Conservation (phyloP, 2,113 vertebrate species). For the Microtus ochrogaster region DNA sequence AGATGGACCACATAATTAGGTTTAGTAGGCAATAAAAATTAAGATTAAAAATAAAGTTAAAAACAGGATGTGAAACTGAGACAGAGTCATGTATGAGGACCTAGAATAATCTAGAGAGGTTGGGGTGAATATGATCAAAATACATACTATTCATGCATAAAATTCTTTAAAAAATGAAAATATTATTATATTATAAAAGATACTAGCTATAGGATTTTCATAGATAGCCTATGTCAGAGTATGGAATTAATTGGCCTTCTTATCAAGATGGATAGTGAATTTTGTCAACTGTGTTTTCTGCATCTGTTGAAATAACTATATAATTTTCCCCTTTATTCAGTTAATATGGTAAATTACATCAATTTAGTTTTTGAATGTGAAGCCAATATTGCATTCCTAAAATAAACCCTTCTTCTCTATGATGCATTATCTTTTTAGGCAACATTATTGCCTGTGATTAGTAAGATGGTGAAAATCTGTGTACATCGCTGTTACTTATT, state of each 20-base stretch:
- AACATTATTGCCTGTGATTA: constrained; percentile 14
- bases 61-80: neutral
- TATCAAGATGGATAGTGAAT: neutral
- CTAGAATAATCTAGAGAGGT: too few species aligned
- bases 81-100: too few species aligned
- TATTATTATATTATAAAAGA: neutral
- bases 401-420: constrained; percentile 24
- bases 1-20: neutral
- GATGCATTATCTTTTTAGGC: neutral
- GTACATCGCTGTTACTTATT: neutral
- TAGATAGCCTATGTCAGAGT: neutral
- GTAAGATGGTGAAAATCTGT: neutral
- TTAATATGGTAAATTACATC: constrained; percentile 41
- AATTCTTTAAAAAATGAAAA: neutral
- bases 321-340: constrained; percentile 36
- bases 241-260: neutral
- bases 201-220: neutral
- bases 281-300: constrained; percentile 25
- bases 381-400: constrained; percentile 8
- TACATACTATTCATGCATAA: too few species aligned
- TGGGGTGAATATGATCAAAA: neutral
- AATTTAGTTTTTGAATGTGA: constrained; percentile 48
- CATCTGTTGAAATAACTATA: constrained; percentile 21
- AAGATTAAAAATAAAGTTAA: neutral
- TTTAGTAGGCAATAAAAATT: neutral